Evolutionary conservation across 1,140 invertebrate genomes (phyloP), one percentile per base, ranked within the genome.

Genomic region (Drosophila virilis): DNA sequence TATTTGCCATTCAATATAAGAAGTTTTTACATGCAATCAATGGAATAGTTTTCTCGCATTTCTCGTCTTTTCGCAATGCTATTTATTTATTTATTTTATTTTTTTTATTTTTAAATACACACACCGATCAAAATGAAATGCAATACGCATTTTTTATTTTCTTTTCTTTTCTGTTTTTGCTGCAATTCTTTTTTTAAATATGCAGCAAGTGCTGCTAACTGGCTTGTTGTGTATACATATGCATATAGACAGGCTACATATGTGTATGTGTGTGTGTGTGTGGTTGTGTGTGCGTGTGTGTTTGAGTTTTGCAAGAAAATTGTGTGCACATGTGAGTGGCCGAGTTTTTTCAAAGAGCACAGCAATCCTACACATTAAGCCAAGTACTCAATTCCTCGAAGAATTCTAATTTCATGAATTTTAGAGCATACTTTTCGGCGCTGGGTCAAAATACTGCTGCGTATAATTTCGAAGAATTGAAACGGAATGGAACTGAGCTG

Each of bases 41-140:
- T 42, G 38, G 35, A 59, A 65, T 80, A 60, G 68, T 52, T 62
- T 59, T 33, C 15, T 59, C 40, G 40, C 17, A 61, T 60, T 78
- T 43, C 46, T 62, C 51, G 37, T 52, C 57, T 80, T 62, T 57
- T 73, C 38, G 54, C 13, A n/a, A 6, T 42, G 12, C 10, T 8
- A 7, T 80, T 64, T 52, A 51, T 13, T 57, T 57, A 43, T 50
- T 46, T 37, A 50, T 59, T 43, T 37, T 51, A 22, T 71, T 79
- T 55, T 55, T 28, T 59, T 59, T 65, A n/a, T 52, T 59, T 51
- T 52, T 76, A 64, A 42, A 43, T 64, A 66, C 78, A 76, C 74
- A 81, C 79, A 81, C 81, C 78, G 77, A 81, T 81, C 35, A 58
- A 82, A 69, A 58, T 46, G 60, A 54, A 28, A 54, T 72, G 74